Evolutionary conservation across 53 echinoderm and acorn worm genomes (phyloP).

Genomic region (Hippasteria phrygiana): DNA sequence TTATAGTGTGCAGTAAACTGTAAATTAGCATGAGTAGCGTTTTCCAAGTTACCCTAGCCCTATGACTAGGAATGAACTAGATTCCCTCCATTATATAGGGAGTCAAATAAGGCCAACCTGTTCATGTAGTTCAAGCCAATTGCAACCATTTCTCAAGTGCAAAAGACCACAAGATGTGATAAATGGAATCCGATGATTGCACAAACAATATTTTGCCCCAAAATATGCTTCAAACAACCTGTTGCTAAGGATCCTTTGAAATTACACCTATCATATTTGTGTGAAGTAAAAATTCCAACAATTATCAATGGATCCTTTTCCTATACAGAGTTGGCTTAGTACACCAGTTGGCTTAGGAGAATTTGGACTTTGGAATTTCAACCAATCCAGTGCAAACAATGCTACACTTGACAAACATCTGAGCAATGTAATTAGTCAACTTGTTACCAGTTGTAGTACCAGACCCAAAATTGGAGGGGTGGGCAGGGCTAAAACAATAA

Average conservation of each 20-base stretch:
- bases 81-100: too few species aligned
- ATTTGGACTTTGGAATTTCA: conserved; percentile 9
- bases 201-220: neutral
- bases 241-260: conserved; percentile 24
- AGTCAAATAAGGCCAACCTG: too few species aligned
- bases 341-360: neutral
- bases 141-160: neutral
- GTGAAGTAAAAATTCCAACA: neutral
- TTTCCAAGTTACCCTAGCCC: too few species aligned
- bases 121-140: too few species aligned
- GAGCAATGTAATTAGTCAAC: neutral
- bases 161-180: neutral
- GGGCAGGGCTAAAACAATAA: too few species aligned
- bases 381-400: neutral
- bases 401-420: neutral
- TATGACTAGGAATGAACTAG: too few species aligned
- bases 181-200: neutral
- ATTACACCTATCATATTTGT: conserved; percentile 1
- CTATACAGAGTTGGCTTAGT: neutral
- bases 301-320: too few species aligned
- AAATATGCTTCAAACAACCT: neutral
- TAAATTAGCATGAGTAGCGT: too few species aligned
- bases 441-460: neutral
- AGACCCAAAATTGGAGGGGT: too few species aligned
- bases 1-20: too few species aligned